Conservation (phyloP, 2,797 vertebrate species). For the Benthosema pterotum region DNA sequence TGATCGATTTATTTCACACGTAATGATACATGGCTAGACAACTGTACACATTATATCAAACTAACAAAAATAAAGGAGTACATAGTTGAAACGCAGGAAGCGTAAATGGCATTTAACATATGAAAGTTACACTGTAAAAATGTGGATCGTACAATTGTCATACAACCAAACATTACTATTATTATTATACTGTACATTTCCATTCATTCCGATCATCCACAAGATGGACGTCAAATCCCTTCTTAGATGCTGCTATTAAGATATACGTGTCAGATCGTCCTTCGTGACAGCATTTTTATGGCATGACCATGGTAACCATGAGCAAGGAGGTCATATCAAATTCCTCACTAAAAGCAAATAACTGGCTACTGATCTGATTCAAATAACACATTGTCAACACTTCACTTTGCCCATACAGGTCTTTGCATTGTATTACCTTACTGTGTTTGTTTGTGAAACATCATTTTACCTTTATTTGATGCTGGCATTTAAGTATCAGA, state of each 20-base stretch:
- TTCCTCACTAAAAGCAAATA: conserved; percentile 76
- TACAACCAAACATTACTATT: conserved; percentile 83
- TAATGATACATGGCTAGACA: conserved; percentile 84
- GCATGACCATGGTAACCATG: conserved; percentile 74
- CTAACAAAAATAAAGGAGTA: conserved; percentile 84
- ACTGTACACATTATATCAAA: conserved; percentile 85
- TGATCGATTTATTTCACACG: conserved; percentile 84
- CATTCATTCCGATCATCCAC: conserved; percentile 73
- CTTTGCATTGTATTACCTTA: conserved; percentile 64
- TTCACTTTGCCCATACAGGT: conserved; percentile 68
- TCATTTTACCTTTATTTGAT: conserved; percentile 65
- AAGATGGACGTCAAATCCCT: conserved; percentile 71
- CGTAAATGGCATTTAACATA: conserved; percentile 82
- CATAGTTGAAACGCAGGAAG: conserved; percentile 80
- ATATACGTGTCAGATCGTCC: conserved; percentile 61
- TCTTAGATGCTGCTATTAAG: conserved; percentile 66
- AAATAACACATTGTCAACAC: conserved; percentile 77
- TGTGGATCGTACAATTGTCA: conserved; percentile 82
- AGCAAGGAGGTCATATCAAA: conserved; percentile 78
- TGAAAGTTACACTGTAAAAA: conserved; percentile 84
- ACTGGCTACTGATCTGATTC: conserved; percentile 77
- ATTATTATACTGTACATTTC: conserved; percentile 84
- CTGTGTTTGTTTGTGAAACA: conserved; percentile 62
- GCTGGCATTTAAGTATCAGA: conserved; percentile 76
- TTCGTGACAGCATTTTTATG: conserved; percentile 72